Evolutionary conservation across 1,140 invertebrate genomes (phyloP).

Genomic region (Asbolus verrucosus): DNA sequence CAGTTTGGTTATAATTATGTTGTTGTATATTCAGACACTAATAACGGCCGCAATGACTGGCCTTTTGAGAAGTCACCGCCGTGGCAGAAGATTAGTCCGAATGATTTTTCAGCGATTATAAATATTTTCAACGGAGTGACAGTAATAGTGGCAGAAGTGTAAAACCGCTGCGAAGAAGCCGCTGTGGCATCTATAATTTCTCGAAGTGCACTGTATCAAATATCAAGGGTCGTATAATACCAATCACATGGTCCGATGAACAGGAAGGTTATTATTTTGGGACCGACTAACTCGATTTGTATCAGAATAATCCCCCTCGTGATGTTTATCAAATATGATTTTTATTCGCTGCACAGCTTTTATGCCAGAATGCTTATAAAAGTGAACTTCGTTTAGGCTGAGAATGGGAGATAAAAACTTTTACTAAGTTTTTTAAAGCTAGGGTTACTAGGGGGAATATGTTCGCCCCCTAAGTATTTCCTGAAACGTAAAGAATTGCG

Average conservation of each 20-base stretch:
- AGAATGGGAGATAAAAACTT: slow-evolving; percentile 49
- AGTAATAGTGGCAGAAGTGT: slow-evolving; percentile 16
- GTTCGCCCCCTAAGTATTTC: slow-evolving; percentile 30
- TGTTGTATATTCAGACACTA: slow-evolving; percentile 1
- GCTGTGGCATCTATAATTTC: slow-evolving; percentile 35
- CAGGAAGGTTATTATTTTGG: slow-evolving; percentile 61
- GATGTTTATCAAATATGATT: slow-evolving; percentile 58
- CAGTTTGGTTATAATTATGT: slow-evolving; percentile 32
- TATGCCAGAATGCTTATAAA: slow-evolving; percentile 41
- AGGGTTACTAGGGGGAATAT: slow-evolving; percentile 40
- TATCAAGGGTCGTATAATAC: slow-evolving; percentile 57
- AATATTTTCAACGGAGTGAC: not conserved
- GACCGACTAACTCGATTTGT: slow-evolving; percentile 59
- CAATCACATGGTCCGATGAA: slow-evolving; percentile 60
- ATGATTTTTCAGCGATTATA: no score
- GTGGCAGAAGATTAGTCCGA: no score
- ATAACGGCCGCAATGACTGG: slow-evolving; percentile 14
- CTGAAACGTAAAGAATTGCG: slow-evolving; percentile 42
- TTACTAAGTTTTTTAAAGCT: slow-evolving; percentile 39
- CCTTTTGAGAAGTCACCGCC: not conserved
- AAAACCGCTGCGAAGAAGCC: slow-evolving; percentile 24
- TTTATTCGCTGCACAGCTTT: slow-evolving; percentile 52
- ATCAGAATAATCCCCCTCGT: slow-evolving; percentile 56
- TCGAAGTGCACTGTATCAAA: slow-evolving; percentile 53
- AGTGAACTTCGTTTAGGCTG: slow-evolving; percentile 41